These are phyloP conservation scores for Chymomyza costata DNA, from an alignment of 1,140 invertebrate species.

Conservation along the genomic window DNA sequence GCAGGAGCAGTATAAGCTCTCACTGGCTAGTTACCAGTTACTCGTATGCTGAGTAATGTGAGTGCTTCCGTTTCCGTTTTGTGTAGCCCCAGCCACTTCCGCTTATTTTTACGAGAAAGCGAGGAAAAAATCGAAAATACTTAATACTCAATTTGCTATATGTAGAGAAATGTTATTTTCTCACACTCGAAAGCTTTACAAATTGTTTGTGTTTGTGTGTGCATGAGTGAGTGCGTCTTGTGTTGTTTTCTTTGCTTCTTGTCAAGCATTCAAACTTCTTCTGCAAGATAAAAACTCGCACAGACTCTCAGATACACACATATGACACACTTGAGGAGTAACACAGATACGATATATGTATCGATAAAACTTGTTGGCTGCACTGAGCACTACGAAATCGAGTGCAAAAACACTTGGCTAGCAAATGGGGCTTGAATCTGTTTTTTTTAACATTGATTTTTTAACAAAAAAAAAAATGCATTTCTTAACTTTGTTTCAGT, in stretches of 20 bases:
- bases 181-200: not conserved
- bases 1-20: slow-evolving; percentile 1
- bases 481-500: slow-evolving; percentile 1
- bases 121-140: slow-evolving; percentile 57
- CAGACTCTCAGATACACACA: slow-evolving; percentile 39
- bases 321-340: too few relatives aligned
- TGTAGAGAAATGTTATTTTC: slow-evolving; percentile 33
- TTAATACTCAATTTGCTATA: slow-evolving; percentile 67
- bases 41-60: slow-evolving; percentile 49
- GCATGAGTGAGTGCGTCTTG: slow-evolving; percentile 20
- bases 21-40: slow-evolving; percentile 37
- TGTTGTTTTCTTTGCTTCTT: slow-evolving; percentile 50
- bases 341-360: too few relatives aligned
- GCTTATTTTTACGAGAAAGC: slow-evolving; percentile 84
- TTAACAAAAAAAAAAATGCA: slow-evolving; percentile 8
- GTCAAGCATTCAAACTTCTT: slow-evolving; percentile 32
- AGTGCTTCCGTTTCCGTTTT: slow-evolving; percentile 61
- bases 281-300: too few relatives aligned
- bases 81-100: slow-evolving; percentile 69
- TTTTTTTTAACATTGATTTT: slow-evolving; percentile 48
- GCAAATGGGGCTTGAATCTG: slow-evolving; percentile 49
- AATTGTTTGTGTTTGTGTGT: not conserved
- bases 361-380: slow-evolving; percentile 31
- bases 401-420: slow-evolving; percentile 32
- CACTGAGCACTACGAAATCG: not conserved